phyloP scores from a whole-genome alignment of 2,113 vertebrate species.

The Elephas maximus region DNA sequence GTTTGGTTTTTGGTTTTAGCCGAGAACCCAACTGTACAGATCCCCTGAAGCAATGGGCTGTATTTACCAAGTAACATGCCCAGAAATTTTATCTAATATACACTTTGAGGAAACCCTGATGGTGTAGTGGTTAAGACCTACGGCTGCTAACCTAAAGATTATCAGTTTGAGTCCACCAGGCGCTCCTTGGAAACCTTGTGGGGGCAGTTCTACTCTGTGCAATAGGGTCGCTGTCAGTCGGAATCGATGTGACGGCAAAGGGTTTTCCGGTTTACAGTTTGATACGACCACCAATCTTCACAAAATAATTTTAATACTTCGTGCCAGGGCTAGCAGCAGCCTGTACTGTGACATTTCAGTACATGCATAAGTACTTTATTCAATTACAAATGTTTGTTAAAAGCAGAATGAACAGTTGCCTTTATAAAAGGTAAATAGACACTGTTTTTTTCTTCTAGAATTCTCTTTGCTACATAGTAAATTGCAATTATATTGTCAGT shows the following conservation, averaged over 20 bases:
- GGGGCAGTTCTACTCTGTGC: too few relatives aligned
- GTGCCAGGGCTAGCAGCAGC: neutral
- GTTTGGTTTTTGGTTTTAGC: neutral
- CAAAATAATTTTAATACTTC: slow-evolving; percentile 49
- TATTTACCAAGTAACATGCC: neutral
- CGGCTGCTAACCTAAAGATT: too few relatives aligned
- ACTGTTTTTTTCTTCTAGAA: slow-evolving; percentile 30
- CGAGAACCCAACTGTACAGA: slow-evolving; percentile 20
- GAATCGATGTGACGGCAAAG: too few relatives aligned
- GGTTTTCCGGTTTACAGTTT: neutral
- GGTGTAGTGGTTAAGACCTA: too few relatives aligned
- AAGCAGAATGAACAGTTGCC: neutral
- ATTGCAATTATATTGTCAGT: slow-evolving; percentile 5
- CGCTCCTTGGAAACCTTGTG: too few relatives aligned
- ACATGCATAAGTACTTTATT: neutral
- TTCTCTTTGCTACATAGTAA: slow-evolving; percentile 36
- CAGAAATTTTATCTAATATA: neutral
- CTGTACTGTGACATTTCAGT: neutral
- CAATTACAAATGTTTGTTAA: neutral
- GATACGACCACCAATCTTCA: slow-evolving; percentile 36
- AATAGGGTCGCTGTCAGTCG: too few relatives aligned
- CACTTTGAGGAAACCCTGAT: neutral
- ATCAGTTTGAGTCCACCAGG: too few relatives aligned
- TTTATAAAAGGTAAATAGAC: neutral
- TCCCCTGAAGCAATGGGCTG: neutral